These are phyloP conservation scores for Oenanthe melanoleuca DNA, from an alignment of 2,113 vertebrate genomes.

Conservation along the genomic window DNA sequence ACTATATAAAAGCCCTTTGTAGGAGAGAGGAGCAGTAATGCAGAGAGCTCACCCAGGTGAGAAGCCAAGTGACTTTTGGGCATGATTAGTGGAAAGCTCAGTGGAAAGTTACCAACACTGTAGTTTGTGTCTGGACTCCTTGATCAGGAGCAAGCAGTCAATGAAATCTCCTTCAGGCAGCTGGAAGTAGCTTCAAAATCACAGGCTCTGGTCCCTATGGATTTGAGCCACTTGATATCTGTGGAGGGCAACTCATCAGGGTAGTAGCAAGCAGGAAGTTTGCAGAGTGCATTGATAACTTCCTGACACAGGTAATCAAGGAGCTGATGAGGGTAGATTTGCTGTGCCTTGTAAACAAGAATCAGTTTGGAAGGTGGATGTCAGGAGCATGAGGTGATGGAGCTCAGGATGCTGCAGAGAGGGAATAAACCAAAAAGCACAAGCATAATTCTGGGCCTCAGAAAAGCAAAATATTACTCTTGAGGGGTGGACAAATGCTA, in stretches of 20 bases:
- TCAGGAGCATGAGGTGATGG: not conserved
- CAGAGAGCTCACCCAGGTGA: not conserved
- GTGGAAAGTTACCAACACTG: not conserved
- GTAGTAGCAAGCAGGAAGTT: not conserved
- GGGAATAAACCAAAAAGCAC: not conserved
- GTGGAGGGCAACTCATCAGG: not conserved
- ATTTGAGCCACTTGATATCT: not conserved
- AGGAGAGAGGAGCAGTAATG: not conserved
- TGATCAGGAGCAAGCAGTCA: not conserved
- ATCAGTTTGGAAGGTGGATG: not conserved
- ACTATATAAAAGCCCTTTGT: not conserved
- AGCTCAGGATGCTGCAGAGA: not conserved
- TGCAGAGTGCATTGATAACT: not conserved
- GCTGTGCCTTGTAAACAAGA: not conserved
- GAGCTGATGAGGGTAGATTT: not conserved
- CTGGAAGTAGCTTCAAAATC: not conserved
- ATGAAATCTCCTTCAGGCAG: not conserved
- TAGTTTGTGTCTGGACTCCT: not conserved
- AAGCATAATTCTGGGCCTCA: not conserved
- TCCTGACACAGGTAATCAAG: not conserved
- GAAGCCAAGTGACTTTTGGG: not conserved
- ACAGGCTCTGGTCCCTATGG: not conserved
- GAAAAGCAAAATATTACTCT: not conserved
- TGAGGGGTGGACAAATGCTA: not conserved
- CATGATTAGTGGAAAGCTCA: not conserved